Evolutionary conservation across 2,797 vertebrate genomes (phyloP).

Genomic region (Acanthurus lineatus): DNA sequence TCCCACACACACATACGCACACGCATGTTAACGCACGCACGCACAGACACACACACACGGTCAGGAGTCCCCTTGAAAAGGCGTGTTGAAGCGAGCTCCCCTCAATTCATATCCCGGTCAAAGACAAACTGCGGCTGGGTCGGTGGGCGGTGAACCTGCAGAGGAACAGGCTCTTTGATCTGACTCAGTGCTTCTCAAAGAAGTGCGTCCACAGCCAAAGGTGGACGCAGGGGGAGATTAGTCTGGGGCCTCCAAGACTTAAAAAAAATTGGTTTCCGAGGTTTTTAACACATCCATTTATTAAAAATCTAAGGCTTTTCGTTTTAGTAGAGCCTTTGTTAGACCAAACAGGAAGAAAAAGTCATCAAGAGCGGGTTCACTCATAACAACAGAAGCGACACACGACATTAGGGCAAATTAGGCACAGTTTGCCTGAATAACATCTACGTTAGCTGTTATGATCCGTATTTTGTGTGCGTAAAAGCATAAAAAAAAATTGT

Average conservation of each 20-base stretch:
- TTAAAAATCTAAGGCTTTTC: not conserved
- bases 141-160: conserved; percentile 59
- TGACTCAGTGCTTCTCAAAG: conserved; percentile 60
- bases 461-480: not conserved
- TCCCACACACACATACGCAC: conserved; percentile 20
- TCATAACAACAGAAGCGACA: not conserved
- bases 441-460: not conserved
- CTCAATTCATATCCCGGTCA: conserved; percentile 68
- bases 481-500: not conserved
- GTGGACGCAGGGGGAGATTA: conserved; percentile 26
- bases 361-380: not conserved
- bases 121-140: conserved; percentile 64
- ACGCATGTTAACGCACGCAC: conserved; percentile 37
- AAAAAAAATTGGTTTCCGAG: conserved; percentile 1
- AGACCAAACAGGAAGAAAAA: not conserved
- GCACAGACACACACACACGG: conserved; percentile 44
- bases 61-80: conserved; percentile 51
- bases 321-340: not conserved
- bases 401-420: not conserved
- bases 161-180: conserved; percentile 62
- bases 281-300: conserved; percentile 9
- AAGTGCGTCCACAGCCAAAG: conserved; percentile 33
- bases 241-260: conserved; percentile 6
- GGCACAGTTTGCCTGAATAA: not conserved
- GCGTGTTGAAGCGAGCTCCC: conserved; percentile 69